These are phyloP conservation scores for Zaprionus gabonicus DNA, from an alignment of 1,140 invertebrate species.

Conservation along the genomic window DNA sequence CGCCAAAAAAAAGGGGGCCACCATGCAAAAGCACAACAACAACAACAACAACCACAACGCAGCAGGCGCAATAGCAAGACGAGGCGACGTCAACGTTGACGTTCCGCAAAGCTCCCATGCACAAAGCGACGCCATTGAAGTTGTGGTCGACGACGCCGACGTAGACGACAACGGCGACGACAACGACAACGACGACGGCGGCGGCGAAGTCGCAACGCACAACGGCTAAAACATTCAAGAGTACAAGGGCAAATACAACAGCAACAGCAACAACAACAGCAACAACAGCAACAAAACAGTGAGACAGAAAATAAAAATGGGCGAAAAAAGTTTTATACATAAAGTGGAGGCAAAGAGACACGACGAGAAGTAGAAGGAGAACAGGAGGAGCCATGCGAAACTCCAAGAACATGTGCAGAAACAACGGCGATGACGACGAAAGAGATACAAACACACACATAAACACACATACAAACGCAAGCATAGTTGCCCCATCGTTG, in stretches of 20 bases:
- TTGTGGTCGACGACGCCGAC: slow-evolving; percentile 63
- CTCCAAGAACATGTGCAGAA: slow-evolving; percentile 82
- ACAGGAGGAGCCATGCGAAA: slow-evolving; percentile 62
- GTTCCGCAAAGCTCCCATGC: slow-evolving; percentile 58
- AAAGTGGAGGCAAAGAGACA: slow-evolving; percentile 48
- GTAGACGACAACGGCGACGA: slow-evolving; percentile 7
- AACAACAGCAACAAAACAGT: slow-evolving; percentile 28
- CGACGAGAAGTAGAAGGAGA: slow-evolving; percentile 45
- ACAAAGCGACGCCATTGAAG: slow-evolving; percentile 63
- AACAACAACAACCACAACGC: slow-evolving; percentile 33
- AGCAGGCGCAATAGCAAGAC: slow-evolving; percentile 59
- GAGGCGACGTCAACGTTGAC: slow-evolving; percentile 60
- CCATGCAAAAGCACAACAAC: slow-evolving; percentile 49
- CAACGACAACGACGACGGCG: background rate
- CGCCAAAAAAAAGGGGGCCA: slow-evolving; percentile 73
- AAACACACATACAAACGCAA: slow-evolving; percentile 31
- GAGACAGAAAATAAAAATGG: slow-evolving; percentile 75
- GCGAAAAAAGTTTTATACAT: slow-evolving; percentile 73
- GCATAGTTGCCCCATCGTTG: slow-evolving; percentile 11
- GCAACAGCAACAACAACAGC: no score
- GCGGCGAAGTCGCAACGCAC: slow-evolving; percentile 39
- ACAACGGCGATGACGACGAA: slow-evolving; percentile 66
- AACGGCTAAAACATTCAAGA: slow-evolving; percentile 65
- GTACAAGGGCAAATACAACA: slow-evolving; percentile 80
- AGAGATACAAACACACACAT: slow-evolving; percentile 67